Conservation (phyloP, 2,888 invertebrate species). For the Acleris cristana region DNA sequence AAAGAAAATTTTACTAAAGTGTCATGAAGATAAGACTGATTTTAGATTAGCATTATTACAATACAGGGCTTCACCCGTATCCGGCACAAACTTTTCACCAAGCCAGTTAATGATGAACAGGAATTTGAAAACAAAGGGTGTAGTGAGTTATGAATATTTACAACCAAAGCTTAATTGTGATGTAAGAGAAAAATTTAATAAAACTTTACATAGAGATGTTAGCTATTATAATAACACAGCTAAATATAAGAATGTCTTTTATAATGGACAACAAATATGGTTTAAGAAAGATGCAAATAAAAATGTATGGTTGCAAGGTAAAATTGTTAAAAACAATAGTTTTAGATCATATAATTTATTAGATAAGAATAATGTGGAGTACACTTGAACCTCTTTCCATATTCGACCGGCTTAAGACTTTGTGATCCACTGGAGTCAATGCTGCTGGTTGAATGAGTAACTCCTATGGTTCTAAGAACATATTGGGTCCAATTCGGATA, state of each 20-base stretch:
- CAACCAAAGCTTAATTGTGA: neutral
- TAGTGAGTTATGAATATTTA: neutral
- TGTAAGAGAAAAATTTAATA: neutral
- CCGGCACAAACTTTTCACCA: neutral
- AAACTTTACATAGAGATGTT: neutral
- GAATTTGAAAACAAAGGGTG: neutral
- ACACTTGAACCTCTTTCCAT: slow-evolving; percentile 3
- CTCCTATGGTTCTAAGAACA: too few species aligned
- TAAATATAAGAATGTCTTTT: neutral
- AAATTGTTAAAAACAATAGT: slow-evolving; percentile 1
- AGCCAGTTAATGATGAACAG: neutral
- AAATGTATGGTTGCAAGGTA: neutral
- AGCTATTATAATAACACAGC: neutral
- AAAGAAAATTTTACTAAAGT: slow-evolving; percentile 1
- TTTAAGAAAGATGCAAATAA: slow-evolving; percentile 1
- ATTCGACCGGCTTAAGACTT: neutral
- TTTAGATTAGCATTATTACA: neutral
- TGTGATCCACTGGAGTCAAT: neutral
- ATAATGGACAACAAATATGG: neutral
- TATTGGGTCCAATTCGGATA: too few species aligned
- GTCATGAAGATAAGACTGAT: slow-evolving; percentile 1
- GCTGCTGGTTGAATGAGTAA: too few species aligned
- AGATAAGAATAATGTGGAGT: neutral
- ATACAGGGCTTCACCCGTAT: neutral
- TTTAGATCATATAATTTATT: slow-evolving; percentile 1